A percentile compares a stretch with the other conserved stretches of the same genome.
These are phyloP conservation scores for Calameuta filiformis DNA, from an alignment of 2,888 invertebrate species.

Conservation along the genomic window DNA sequence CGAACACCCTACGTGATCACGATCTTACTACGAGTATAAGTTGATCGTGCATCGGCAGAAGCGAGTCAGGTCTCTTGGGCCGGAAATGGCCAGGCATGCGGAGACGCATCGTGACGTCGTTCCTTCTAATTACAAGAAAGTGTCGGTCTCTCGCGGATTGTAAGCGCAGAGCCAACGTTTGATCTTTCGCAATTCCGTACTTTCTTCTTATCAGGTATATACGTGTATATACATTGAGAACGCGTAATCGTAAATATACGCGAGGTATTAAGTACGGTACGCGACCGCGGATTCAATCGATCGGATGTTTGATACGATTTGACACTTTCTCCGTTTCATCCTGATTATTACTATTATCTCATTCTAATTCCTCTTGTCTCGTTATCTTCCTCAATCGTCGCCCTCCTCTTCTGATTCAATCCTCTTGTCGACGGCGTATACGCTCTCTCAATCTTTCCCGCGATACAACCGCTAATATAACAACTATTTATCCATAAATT, in stretches of 20 bases:
- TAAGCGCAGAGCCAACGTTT: not conserved
- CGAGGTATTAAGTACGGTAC: not conserved
- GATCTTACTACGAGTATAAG: not conserved
- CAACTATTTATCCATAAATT: constrained; percentile 65
- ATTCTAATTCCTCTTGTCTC: not conserved
- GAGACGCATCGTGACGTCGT: not conserved
- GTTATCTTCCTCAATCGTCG: not conserved
- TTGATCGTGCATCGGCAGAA: not conserved
- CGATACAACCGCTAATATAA: constrained; percentile 63
- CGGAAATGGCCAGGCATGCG: not conserved
- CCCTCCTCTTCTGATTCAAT: not conserved
- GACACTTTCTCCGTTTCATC: not conserved
- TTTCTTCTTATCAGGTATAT: not conserved
- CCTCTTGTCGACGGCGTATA: constrained; percentile 22
- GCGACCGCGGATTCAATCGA: not conserved
- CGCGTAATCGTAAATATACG: not conserved
- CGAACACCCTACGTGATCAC: not conserved
- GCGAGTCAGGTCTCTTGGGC: not conserved
- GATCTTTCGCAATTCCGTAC: not conserved
- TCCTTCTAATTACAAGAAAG: not conserved
- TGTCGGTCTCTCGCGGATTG: not conserved
- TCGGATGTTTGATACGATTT: not conserved
- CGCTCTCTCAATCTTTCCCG: constrained; percentile 35
- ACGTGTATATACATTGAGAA: not conserved
- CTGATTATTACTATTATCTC: not conserved